phyloP scores from a whole-genome alignment of 2,888 invertebrate genomes.

The Mimachlamys varia region DNA sequence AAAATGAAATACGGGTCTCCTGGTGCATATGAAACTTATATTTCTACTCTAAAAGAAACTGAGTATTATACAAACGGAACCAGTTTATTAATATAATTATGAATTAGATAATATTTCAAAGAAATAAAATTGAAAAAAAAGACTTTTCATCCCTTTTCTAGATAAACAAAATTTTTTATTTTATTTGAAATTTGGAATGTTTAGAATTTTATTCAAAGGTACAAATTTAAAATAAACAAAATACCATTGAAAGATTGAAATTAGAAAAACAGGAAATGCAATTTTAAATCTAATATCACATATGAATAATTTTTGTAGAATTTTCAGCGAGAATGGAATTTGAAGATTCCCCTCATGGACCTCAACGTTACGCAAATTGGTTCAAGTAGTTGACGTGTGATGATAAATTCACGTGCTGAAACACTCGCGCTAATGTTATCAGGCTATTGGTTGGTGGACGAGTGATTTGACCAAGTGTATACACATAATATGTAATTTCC shows the following conservation, averaged over 20 bases:
- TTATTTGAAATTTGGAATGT: too few relatives aligned
- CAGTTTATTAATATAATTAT: too few relatives aligned
- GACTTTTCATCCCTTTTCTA: too few relatives aligned
- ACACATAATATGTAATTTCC: neutral
- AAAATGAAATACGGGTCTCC: neutral
- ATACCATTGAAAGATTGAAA: neutral
- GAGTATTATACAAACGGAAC: too few relatives aligned
- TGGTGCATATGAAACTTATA: neutral
- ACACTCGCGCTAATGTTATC: neutral
- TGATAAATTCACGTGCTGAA: neutral
- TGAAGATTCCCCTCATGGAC: neutral
- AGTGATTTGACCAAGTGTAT: neutral
- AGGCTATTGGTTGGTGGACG: neutral
- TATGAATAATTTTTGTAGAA: neutral
- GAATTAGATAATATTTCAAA: too few relatives aligned
- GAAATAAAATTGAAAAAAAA: too few relatives aligned
- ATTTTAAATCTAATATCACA: neutral
- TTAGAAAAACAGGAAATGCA: neutral
- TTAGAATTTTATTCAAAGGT: too few relatives aligned
- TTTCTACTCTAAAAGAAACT: neutral
- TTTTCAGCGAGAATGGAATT: neutral
- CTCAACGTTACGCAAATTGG: neutral
- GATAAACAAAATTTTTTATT: too few relatives aligned
- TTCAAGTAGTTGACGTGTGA: slow-evolving; percentile 9
- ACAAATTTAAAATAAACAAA: too few relatives aligned